phyloP scores from a whole-genome alignment of 2,797 vertebrate genomes.

The Columba guinea region DNA sequence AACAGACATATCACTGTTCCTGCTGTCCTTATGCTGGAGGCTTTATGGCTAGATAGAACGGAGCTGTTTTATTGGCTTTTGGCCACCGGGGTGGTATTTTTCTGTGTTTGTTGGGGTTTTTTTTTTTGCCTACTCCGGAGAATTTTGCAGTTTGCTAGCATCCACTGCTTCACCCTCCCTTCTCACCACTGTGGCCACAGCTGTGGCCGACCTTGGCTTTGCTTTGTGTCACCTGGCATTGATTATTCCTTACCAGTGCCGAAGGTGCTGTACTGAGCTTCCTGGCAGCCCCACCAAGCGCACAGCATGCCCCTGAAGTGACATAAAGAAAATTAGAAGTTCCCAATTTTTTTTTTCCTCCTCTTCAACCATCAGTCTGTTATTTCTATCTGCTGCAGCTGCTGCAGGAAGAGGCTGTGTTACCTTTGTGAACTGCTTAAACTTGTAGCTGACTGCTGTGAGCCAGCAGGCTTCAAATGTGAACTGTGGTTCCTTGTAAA shows the following conservation, averaged over 20 bases:
- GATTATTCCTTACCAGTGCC: neutral
- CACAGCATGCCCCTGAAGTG: neutral
- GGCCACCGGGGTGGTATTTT: neutral
- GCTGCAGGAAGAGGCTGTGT: neutral
- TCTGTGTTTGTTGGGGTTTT: too few relatives aligned
- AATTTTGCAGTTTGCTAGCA: neutral
- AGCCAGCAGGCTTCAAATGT: slow-evolving; percentile 52
- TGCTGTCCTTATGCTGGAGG: neutral
- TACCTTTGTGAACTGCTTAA: slow-evolving; percentile 38
- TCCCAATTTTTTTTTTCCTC: neutral
- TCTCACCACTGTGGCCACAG: neutral
- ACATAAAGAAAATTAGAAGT: slow-evolving; percentile 2
- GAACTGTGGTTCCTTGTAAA: neutral
- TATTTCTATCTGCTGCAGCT: slow-evolving; percentile 37
- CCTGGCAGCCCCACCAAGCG: neutral
- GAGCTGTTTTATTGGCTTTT: neutral
- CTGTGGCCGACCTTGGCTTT: neutral
- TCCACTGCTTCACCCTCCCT: neutral
- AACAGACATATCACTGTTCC: neutral
- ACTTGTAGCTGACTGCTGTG: slow-evolving; percentile 36
- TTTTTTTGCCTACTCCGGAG: neutral
- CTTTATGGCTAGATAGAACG: neutral
- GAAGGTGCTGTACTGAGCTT: neutral
- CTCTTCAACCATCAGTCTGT: slow-evolving; percentile 16
- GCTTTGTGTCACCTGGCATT: neutral